Base-by-base conservation (phyloP, 2,888 invertebrate genomes). In the Bugulina stolonifera region DNA sequence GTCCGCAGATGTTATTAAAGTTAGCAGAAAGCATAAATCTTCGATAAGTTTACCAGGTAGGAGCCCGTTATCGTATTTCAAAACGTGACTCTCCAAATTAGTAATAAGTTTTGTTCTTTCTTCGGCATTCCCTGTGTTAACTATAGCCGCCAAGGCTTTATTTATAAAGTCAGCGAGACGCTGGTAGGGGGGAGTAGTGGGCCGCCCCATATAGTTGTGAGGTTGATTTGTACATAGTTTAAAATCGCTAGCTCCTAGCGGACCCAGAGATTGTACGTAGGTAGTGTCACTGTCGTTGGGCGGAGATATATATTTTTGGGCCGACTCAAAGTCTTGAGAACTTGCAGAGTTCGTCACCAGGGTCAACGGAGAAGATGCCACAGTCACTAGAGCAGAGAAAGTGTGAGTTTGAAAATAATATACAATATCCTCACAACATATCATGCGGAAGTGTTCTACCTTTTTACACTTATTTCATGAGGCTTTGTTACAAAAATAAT, bases 101-200 rank as follows among this genome's bases (percentile, higher is more conserved):
- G 57, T 23, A 14, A 64, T 64, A 3, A 25, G 29, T n/a, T 32
- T 27, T 64, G 10, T 32, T 14, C 32, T 27, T n/a, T 10, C 25
- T 14, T 64, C 32, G 5, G 14, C 10, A 1, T 2, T 14, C 2
- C 10, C 14, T 32, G 32, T 64, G 10, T 64, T 14, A 3, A 27
- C 5, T 14, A 64, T 64, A 3, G 2, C 5, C 5, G 25, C 64
- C 14, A 64, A n/a, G 5, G 25, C 10, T 14, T 27, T 3, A 32
- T 29, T 2, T 25, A 64, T n/a, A 14, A 32, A 32, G 64, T 22
- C 32, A 14, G 32, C 27, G 10, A 64, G 32, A 29, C 64, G 2
- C 32, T 27, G 25, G 34, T 64, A 64, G n/a, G 64, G 64, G 18
- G 64, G 64, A 3, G 64, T 64, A 29, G 64, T 64, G 10, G 25